Evolutionary conservation across 2,113 vertebrate species (phyloP), one percentile per base, ranked within the genome.

Genomic region (Taurulus bubalis): DNA sequence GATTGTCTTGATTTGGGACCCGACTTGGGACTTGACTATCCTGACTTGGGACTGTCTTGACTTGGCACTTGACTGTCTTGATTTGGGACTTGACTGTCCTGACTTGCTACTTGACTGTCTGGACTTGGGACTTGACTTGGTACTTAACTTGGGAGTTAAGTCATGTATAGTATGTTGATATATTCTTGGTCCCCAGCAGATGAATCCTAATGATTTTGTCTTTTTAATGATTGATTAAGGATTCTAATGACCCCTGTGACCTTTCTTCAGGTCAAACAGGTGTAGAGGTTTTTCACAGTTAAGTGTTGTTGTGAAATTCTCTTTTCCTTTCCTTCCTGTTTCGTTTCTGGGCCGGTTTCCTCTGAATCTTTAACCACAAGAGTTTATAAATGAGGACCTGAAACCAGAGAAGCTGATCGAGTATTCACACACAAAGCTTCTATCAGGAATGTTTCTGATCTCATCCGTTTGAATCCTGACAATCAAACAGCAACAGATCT

Each of bases 371-470:
- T 4, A 38, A 77, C 62, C 36, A 58, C 58, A 9, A 10, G 2
- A 38, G 16, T 4, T 67, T 18, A 22, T 12, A 71, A 80, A 83
- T 55, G 71, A 51, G 76, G 85, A 82, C 76, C 71, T 79, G 88
- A 87, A 87, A 90, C 63, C 38, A 28, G 55, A 58, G 30, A 34
- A 20, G 26, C 40, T 28, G 59, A 51, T 11, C 11, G 6, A 45
- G 42, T 45, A 4, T 15, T 15, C 75, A 22, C 42, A 45, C 42
- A 22, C 73, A 11, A 28, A 7, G 16, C 38, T 5, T 7, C 36
- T 1, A 3, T 45, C 71, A 32, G 71, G 12, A n/a, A 15, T 11
- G 22, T 34, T 26, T 42, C 40, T 42, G 11, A 42, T 49, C 45
- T 20, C 6, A 49, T 49, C 42, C 7, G 28, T 18, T 8, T 71